Base-by-base conservation (phyloP, 2,888 invertebrate genomes). In the Cordilura impudica region DNA sequence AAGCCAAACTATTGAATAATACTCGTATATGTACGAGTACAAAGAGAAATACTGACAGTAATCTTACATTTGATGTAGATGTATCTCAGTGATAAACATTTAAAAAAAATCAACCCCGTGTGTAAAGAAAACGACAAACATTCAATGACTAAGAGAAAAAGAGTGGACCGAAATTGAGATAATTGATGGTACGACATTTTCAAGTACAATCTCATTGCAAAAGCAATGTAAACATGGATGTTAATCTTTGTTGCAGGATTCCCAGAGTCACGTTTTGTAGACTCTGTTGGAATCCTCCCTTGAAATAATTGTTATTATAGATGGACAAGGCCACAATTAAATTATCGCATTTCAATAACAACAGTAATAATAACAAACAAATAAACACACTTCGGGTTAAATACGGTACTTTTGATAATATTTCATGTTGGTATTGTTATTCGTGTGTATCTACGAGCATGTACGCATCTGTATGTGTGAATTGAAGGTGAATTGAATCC, bases 291-390 rank as follows among this genome's bases (percentile, higher is more conserved):
- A 39, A 53, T 54, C 73, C 67, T 45, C 65, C 61, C 70, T 31
- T 16, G 5, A 19, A 65, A 63, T 54, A n/a, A 39, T 67, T 63
- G 73, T 56, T 69, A 35, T 78, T 65, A 58, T 58, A 43, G 78
- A 63, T 74, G 56, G 63, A 78, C 74, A 73, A 84, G 73, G 73
- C 63, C 74, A 88, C 88, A 88, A 87, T 87, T 87, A 87, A 88
- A 88, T 88, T 88, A 88, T 88, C 86, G 87, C 86, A 88, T 88
- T 88, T 87, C 87, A 86, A 86, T 96, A 6, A 77, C 60, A 77
- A 76, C 49, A 71, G 45, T 49, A 66, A 51, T 53, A 43, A 39
- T 39, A 63, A 58, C 63, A 66, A 78, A 74, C 49, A 78, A 73
- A 47, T 39, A 69, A 69, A 74, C 49, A 51, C 19, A 49, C 65